Evolutionary conservation across 2,113 vertebrate genomes (phyloP).

Genomic region (Syngnathus typhle): DNA sequence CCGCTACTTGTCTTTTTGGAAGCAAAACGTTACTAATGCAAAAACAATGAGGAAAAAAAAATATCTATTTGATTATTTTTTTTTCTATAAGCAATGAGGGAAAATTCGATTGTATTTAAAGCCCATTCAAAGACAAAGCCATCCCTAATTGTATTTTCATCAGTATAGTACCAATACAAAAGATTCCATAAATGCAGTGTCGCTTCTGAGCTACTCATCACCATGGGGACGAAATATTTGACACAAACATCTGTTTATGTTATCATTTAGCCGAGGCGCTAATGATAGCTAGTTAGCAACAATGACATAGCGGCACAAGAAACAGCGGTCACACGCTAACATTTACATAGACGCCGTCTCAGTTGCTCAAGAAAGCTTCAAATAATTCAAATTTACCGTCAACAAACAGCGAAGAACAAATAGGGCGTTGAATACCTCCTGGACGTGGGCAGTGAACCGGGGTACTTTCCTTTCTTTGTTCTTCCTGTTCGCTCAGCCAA

Average conservation of each 20-base stretch:
- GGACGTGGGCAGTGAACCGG: slow-evolving; percentile 28
- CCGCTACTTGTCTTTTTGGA: too few species aligned
- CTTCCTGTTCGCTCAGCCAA: slow-evolving; percentile 45
- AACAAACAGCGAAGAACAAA: neutral
- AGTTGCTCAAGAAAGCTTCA: fast-evolving
- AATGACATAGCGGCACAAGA: slow-evolving; percentile 13
- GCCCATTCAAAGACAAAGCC: too few species aligned
- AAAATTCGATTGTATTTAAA: too few species aligned
- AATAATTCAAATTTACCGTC: slow-evolving; percentile 11
- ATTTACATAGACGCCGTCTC: neutral
- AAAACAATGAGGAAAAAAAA: too few species aligned
- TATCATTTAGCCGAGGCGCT: neutral
- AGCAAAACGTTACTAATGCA: too few species aligned
- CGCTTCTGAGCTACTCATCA: neutral
- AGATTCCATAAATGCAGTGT: too few species aligned
- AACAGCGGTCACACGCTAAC: slow-evolving; percentile 13
- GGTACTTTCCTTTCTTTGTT: slow-evolving; percentile 57
- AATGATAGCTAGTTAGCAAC: slow-evolving; percentile 36
- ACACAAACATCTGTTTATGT: neutral
- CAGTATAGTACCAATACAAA: too few species aligned
- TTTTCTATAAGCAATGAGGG: too few species aligned
- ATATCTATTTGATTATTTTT: too few species aligned
- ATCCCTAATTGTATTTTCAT: too few species aligned
- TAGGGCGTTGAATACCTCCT: neutral
- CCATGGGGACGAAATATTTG: neutral